Evolutionary conservation across 2,797 vertebrate species (phyloP).

Genomic region (Sarcoramphus papa): DNA sequence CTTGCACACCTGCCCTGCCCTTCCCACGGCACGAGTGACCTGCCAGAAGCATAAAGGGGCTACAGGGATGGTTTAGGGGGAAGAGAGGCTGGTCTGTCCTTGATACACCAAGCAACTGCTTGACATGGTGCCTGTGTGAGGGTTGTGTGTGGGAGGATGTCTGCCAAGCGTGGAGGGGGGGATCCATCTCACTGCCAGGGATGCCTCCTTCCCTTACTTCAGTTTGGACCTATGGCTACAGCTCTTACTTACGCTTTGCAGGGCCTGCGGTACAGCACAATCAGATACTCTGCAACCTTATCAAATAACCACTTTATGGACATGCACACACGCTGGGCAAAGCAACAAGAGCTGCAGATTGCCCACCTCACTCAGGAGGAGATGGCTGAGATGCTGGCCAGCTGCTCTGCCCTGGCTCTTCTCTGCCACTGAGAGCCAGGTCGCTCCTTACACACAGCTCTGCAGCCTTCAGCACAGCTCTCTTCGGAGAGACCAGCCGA

Average conservation of each 20-base stretch:
- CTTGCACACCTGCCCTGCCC: background rate
- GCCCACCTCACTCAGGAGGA: background rate
- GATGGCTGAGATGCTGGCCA: background rate
- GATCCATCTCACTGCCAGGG: background rate
- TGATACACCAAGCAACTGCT: background rate
- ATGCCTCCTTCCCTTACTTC: background rate
- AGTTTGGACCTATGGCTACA: background rate
- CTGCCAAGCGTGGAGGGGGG: fast-evolving
- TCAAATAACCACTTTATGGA: background rate
- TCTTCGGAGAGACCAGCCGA: fast-evolving
- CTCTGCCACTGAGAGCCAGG: fast-evolving
- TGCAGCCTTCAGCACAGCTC: background rate
- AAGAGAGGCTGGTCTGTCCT: background rate
- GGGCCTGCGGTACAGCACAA: background rate
- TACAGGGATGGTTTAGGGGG: background rate
- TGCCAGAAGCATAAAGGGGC: background rate
- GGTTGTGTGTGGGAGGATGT: background rate
- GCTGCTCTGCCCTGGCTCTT: background rate
- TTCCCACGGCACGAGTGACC: fast-evolving
- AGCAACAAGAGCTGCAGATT: background rate
- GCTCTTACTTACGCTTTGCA: fast-evolving
- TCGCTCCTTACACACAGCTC: background rate
- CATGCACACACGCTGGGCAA: fast-evolving
- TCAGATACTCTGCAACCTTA: background rate
- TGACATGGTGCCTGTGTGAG: fast-evolving